Conservation (phyloP, 2,113 vertebrate species). For the Aphelocoma coerulescens region DNA sequence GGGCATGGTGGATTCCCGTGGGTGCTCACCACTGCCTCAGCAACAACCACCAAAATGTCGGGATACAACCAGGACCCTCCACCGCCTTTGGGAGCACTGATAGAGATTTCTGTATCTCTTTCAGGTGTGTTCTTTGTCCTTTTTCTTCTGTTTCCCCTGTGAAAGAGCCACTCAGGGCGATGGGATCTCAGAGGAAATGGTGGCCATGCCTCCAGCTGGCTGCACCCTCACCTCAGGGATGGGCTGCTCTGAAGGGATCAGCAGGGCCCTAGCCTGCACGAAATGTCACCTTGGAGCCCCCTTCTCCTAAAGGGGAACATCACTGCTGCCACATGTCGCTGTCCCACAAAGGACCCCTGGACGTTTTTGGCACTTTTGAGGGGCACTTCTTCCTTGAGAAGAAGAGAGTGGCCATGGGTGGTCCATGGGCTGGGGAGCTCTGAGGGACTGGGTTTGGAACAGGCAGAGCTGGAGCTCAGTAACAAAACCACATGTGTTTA, state of each 20-base stretch:
- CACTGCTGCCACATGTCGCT: rapidly evolving
- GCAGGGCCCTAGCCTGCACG: rapidly evolving
- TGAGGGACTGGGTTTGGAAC: too few species aligned
- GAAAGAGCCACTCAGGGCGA: not conserved
- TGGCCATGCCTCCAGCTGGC: rapidly evolving
- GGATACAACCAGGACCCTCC: not conserved
- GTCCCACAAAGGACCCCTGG: rapidly evolving
- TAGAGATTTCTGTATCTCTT: not conserved
- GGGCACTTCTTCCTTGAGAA: not conserved
- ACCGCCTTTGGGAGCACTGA: rapidly evolving
- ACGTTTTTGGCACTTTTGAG: not conserved
- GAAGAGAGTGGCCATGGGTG: rapidly evolving
- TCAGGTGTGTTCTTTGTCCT: not conserved
- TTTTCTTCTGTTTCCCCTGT: not conserved
- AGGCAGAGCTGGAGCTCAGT: not conserved
- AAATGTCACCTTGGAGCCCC: not conserved
- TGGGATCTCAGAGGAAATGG: not conserved
- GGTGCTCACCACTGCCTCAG: rapidly evolving
- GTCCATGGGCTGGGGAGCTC: not conserved
- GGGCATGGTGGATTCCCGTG: too few species aligned
- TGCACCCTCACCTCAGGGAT: rapidly evolving
- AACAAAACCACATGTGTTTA: rapidly evolving
- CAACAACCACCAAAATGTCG: not conserved
- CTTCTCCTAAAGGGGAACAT: not conserved
- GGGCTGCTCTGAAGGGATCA: not conserved